A percentile compares a stretch with the other conserved stretches of the same genome.
Evolutionary conservation across 2,888 invertebrate genomes (phyloP).

Genomic region (Serripes groenlandicus): DNA sequence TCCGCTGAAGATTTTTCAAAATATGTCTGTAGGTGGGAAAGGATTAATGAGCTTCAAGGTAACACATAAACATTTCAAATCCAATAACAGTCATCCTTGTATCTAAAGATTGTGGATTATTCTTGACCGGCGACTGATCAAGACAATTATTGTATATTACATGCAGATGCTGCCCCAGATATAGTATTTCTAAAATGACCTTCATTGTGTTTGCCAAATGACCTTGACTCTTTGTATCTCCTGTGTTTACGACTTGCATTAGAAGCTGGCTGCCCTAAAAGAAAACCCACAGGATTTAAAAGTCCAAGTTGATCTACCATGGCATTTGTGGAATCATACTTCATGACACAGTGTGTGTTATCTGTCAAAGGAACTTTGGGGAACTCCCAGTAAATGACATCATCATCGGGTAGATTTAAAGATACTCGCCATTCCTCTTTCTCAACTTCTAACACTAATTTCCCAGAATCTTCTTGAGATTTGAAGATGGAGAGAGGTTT

Average conservation of each 20-base stretch:
- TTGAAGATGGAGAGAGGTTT: slow-evolving; percentile 66
- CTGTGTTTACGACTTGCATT: slow-evolving; percentile 56
- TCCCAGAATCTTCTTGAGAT: slow-evolving; percentile 42
- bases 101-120: no score
- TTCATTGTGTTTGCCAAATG: background rate
- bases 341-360: slow-evolving; percentile 12
- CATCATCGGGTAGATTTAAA: slow-evolving; percentile 38
- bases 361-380: slow-evolving; percentile 14
- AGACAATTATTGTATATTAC: slow-evolving; percentile 11
- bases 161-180: slow-evolving; percentile 19
- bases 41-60: background rate
- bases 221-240: slow-evolving; percentile 37
- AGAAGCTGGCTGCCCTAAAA: slow-evolving; percentile 52
- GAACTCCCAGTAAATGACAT: slow-evolving; percentile 36
- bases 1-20: background rate
- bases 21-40: background rate
- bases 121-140: no score
- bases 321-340: slow-evolving; percentile 62
- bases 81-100: no score
- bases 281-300: slow-evolving; percentile 64
- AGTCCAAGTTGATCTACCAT: slow-evolving; percentile 65
- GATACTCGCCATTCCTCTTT: slow-evolving; percentile 48
- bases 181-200: background rate
- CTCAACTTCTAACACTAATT: slow-evolving; percentile 35
- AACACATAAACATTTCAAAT: no score